Evolutionary conservation across 2,797 vertebrate species (phyloP).

Genomic region (Myripristis jacobus): DNA sequence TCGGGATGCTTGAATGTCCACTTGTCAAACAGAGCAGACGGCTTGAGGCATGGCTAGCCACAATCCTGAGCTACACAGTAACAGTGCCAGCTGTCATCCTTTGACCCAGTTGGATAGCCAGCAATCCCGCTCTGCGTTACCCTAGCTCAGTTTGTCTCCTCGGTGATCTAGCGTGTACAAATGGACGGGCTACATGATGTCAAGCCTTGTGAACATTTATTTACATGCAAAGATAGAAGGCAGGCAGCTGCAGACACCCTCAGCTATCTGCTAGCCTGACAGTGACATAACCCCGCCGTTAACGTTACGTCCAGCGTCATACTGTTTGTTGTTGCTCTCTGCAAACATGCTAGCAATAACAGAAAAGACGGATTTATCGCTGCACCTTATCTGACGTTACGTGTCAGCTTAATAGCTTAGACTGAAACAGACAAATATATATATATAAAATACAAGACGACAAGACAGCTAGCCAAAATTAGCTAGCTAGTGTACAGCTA

Average conservation of each 20-base stretch:
- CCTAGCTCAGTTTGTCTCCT: conserved; percentile 20
- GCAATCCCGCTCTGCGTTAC: conserved; percentile 41
- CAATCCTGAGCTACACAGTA: conserved; percentile 48
- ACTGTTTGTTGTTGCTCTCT: conserved; percentile 12
- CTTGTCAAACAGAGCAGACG: conserved; percentile 43
- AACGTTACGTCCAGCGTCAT: conserved; percentile 53
- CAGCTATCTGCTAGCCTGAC: conserved; percentile 68
- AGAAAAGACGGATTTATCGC: neutral
- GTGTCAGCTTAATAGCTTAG: neutral
- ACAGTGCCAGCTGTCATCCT: conserved; percentile 66
- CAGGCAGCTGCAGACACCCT: conserved; percentile 29
- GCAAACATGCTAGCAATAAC: conserved; percentile 35
- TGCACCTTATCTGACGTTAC: neutral
- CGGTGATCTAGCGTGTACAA: conserved; percentile 20
- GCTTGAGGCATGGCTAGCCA: conserved; percentile 50
- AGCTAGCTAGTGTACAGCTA: conserved; percentile 8
- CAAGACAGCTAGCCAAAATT: conserved; percentile 14
- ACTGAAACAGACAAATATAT: no score
- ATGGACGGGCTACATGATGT: conserved; percentile 73
- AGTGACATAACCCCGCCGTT: conserved; percentile 57
- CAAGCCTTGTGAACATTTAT: conserved; percentile 38
- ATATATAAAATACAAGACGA: neutral
- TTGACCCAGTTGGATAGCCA: conserved; percentile 61
- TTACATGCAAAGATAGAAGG: conserved; percentile 14
- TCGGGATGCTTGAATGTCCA: conserved; percentile 30